phyloP scores from a whole-genome alignment of 2,888 invertebrate genomes.

The Dynastes tityus region DNA sequence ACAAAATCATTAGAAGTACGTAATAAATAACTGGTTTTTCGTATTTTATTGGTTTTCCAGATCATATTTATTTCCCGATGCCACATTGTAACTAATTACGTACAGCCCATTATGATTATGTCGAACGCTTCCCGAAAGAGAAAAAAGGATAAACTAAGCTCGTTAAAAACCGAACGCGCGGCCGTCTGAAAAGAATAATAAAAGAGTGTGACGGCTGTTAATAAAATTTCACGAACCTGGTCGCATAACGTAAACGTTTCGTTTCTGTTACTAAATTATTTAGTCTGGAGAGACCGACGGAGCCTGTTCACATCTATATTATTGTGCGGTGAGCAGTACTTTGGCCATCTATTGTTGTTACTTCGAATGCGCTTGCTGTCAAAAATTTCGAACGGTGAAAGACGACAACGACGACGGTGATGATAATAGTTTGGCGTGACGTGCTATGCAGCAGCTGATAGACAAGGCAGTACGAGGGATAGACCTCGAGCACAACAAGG shows the following conservation, averaged over 20 bases:
- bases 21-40: not conserved
- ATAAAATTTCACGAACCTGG: slow-evolving; percentile 46
- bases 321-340: slow-evolving; percentile 20
- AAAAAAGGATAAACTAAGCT: slow-evolving; percentile 35
- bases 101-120: slow-evolving; percentile 39
- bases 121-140: slow-evolving; percentile 34
- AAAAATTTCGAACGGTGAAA: slow-evolving; percentile 34
- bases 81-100: slow-evolving; percentile 46
- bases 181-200: slow-evolving; percentile 40
- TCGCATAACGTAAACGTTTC: slow-evolving; percentile 46
- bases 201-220: slow-evolving; percentile 45
- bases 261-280: slow-evolving; percentile 47
- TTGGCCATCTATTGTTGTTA: slow-evolving; percentile 21
- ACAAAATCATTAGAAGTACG: not conserved
- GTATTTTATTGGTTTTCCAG: not conserved
- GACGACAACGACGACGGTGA: slow-evolving; percentile 22
- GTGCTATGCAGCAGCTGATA: slow-evolving; percentile 24
- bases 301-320: slow-evolving; percentile 35
- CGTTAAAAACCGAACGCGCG: slow-evolving; percentile 45
- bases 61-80: slow-evolving; percentile 33
- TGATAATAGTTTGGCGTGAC: slow-evolving; percentile 22
- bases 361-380: slow-evolving; percentile 34
- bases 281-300: slow-evolving; percentile 39
- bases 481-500: slow-evolving; percentile 54
- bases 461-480: slow-evolving; percentile 49